phyloP scores from a whole-genome alignment of 2,888 invertebrate genomes.

The Dolichopus griseipennis region DNA sequence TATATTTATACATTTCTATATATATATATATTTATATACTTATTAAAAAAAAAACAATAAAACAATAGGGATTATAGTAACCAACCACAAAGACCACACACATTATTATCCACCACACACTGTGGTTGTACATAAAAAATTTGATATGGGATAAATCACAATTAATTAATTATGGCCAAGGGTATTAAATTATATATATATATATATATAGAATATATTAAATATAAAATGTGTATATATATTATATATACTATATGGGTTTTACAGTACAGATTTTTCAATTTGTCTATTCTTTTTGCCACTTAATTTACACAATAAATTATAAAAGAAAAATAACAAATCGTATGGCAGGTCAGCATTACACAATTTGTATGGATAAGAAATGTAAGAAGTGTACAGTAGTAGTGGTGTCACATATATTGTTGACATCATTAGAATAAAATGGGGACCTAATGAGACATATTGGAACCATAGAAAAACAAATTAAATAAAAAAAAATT shows the following conservation, averaged over 20 bases:
- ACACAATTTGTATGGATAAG: background rate
- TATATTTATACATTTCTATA: too few species aligned
- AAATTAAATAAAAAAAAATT: too few species aligned
- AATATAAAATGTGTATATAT: background rate
- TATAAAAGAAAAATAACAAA: background rate
- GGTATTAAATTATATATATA: background rate
- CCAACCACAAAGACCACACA: background rate
- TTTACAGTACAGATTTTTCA: background rate
- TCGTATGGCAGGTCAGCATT: background rate
- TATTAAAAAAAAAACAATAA: background rate
- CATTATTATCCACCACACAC: too few species aligned
- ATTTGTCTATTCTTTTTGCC: background rate
- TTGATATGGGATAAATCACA: conserved; percentile 1
- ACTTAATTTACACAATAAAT: background rate
- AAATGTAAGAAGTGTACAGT: background rate
- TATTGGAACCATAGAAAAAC: background rate
- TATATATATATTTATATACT: too few species aligned
- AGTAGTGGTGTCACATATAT: too few species aligned
- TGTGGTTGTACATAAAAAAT: background rate
- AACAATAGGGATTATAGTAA: background rate
- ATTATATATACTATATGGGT: too few species aligned
- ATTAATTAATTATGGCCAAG: conserved; percentile 1
- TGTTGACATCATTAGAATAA: background rate
- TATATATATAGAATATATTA: background rate
- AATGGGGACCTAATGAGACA: background rate